Evolutionary conservation across 2,888 invertebrate species (phyloP), one percentile per base, ranked within the genome.

Genomic region (Acanthoscelides obtectus): DNA sequence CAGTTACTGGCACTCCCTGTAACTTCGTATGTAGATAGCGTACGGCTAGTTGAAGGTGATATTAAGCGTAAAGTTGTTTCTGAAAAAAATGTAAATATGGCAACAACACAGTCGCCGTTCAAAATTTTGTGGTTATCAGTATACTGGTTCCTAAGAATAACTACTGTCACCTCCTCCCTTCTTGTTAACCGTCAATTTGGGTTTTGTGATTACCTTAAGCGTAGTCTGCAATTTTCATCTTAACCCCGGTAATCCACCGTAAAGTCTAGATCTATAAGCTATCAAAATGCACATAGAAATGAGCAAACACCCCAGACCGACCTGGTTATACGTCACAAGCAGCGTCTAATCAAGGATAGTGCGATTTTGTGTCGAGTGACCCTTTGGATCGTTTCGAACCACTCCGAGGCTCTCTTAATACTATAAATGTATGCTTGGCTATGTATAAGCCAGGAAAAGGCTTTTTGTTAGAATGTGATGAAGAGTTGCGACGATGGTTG

Each of bases 201-300:
- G n/a, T n/a, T n/a, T n/a, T n/a, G n/a, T n/a, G n/a, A n/a, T n/a
- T n/a, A n/a, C n/a, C n/a, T n/a, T n/a, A n/a, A n/a, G n/a, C n/a
- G n/a, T n/a, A n/a, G n/a, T n/a, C n/a, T n/a, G n/a, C n/a, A n/a
- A n/a, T n/a, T n/a, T 45, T 6, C 45, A 45, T 45, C 45, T 1
- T 12, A 12, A 45, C 45, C 45, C 45, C 45, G 45, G 45, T 45
- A 45, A 45, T 6, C 1, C 5, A 17, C 45, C 12, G 45, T 45
- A 45, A 45, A 45, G 45, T 45, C 45, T 17, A 45, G 45, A 45
- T 45, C 45, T 45, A 45, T 45, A 45, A 45, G 22, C 64, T 76
- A 83, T 83, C 82, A 83, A 83, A 82, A 83, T 83, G 83, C 83
- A 83, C 83, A 83, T 83, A 83, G 80, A 83, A 81, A 83, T 82